Percentiles rank a stretch among this genome's conserved stretches.
phyloP scores from a whole-genome alignment of 2,113 vertebrate species.

The Python bivittatus region DNA sequence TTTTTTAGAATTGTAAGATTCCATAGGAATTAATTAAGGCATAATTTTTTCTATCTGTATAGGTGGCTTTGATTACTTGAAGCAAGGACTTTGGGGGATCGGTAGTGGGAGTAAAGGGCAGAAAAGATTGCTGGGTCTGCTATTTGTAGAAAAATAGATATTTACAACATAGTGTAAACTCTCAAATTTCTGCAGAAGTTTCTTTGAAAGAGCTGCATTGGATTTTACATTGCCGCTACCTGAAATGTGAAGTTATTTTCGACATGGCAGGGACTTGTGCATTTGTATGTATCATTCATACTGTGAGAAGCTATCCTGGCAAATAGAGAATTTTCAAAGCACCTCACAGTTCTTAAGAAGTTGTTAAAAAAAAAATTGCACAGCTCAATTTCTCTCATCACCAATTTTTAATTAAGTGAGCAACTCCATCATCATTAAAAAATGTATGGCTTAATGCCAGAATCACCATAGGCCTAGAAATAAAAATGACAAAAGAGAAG shows the following conservation, averaged over 20 bases:
- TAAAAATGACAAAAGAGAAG: background rate
- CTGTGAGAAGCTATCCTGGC: constrained; percentile 1
- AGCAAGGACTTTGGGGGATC: background rate
- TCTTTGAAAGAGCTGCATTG: background rate
- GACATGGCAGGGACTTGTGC: background rate
- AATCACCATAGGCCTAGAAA: background rate
- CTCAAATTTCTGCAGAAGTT: background rate
- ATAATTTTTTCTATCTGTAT: background rate
- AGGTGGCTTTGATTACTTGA: background rate
- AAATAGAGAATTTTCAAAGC: background rate
- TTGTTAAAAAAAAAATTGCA: background rate
- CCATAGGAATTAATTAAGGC: background rate
- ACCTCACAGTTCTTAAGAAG: background rate
- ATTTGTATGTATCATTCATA: background rate
- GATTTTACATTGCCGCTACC: constrained; percentile 1
- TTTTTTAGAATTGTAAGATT: background rate
- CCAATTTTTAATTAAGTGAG: background rate
- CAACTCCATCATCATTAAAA: background rate
- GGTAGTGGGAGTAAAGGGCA: background rate
- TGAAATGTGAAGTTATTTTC: background rate
- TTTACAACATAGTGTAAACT: background rate
- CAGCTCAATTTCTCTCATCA: background rate
- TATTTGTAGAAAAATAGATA: background rate
- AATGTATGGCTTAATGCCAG: constrained; percentile 2
- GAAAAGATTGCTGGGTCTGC: background rate